Base-by-base conservation (phyloP, 2,797 vertebrate species). In the Borostomias antarcticus region DNA sequence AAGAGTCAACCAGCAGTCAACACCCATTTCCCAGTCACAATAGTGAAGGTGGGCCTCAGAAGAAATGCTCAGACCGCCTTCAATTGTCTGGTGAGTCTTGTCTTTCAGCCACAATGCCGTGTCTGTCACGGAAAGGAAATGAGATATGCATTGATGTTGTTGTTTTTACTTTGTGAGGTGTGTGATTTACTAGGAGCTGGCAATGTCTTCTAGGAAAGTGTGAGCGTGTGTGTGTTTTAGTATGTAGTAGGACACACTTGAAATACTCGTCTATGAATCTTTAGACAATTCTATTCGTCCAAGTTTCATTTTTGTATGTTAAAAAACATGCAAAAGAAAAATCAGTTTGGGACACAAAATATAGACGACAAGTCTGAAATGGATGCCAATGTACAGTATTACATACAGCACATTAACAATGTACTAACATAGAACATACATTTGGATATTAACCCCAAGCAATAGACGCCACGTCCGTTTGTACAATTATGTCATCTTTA, bases 21-120 rank as follows among this genome's bases (percentile, higher is more conserved):
- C 52, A 63, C 43, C 4, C 76, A 74, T 68, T 69, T 82, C 73
- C 80, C 74, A 70, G 79, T 75, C 79, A 79, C 79, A 84, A 79
- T 80, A 78, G 74, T 77, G 23, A 73, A 83, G 73, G 64, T 82
- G 72, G 77, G 72, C 72, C 77, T 80, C 76, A 74, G 76, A 79
- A 79, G 68, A 83, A 86, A 83, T 79, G 77, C 81, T 85, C 82
- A 76, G 82, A 84, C 63, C 78, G 48, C 62, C 52, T 66, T 77
- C 71, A 82, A 73, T 76, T 83, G 82, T 79, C 72, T 79, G 21
- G 74, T 78, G 76, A 82, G 78, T 43, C 66, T 33, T 23, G 3
- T 81, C 80, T 83, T 82, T 85, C 80, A 88, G 69, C 76, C 70
- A 35, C 74, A 70, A 45, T 65, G 54, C 57, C 33, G 52, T 47